Conservation (phyloP, 2,888 invertebrate genomes). For the Drepanosiphum platanoidis region DNA sequence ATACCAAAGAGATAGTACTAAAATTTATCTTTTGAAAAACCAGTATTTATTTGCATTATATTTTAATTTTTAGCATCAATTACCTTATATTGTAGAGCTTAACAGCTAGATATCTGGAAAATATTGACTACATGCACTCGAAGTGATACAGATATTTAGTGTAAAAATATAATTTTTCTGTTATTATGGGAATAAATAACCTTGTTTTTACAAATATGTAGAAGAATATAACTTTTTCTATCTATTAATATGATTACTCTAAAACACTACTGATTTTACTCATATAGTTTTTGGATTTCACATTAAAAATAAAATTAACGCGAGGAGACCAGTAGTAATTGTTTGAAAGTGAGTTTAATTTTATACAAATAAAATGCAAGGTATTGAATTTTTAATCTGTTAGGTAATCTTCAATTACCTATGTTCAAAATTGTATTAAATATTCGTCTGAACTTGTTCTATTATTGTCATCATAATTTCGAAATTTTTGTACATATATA, state of each 20-base stretch:
- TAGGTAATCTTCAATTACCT: slow-evolving; percentile 31
- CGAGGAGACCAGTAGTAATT: too few species aligned
- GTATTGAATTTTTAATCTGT: slow-evolving; percentile 33
- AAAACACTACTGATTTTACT: too few species aligned
- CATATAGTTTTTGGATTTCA: too few species aligned
- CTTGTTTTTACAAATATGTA: too few species aligned
- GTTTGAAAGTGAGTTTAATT: too few species aligned
- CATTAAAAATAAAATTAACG: too few species aligned
- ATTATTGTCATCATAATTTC: slow-evolving; percentile 54
- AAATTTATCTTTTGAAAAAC: slow-evolving; percentile 30
- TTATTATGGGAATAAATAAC: too few species aligned
- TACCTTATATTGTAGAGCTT: neutral
- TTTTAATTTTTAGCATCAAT: too few species aligned
- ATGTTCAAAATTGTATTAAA: slow-evolving; percentile 31
- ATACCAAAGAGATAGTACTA: slow-evolving; percentile 38
- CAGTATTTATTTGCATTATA: neutral
- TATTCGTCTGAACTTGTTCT: slow-evolving; percentile 50
- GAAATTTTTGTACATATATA: slow-evolving; percentile 32
- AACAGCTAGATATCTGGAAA: neutral
- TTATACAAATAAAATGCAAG: neutral
- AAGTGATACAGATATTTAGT: neutral
- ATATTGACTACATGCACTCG: too few species aligned
- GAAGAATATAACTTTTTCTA: too few species aligned
- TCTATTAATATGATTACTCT: too few species aligned
- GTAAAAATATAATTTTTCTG: neutral